Evolutionary conservation across 2,797 vertebrate genomes (phyloP), one percentile per base, ranked within the genome.

Genomic region (Lacerta agilis): DNA sequence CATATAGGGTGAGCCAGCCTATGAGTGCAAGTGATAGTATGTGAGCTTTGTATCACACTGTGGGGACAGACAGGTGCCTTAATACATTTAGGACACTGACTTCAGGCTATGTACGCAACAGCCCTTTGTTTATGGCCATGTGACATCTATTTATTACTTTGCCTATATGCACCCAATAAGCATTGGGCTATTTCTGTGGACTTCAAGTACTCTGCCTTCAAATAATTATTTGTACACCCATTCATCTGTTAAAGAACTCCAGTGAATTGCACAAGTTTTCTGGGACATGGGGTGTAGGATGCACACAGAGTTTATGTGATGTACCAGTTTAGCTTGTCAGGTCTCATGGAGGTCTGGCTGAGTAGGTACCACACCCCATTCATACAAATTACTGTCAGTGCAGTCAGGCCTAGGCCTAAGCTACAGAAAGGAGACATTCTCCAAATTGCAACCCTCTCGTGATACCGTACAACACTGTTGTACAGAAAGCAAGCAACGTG

Each of bases 401-500:
- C 20, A 69, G 41, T 27, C 29, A 79, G 36, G 10, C 36, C 38
- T 66, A 8, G 79, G 61, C 6, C 33, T 29, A 23, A 66, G 33
- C 58, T 66, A 38, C 8, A 82, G 71, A 33, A 45, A 38, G n/a
- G 13, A 86, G 23, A 38, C 8, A 71, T 86, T 89, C 17, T 27
- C n/a, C 23, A 72, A 67, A 69, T 3, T 82, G 66, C 66, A 82
- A 71, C 8, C 3, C 13, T n/a, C 15, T 27, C 13, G 11, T 45
- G 17, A 3, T 33, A 33, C 41, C 20, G 23, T 23, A 43, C 20
- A 76, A 25, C 9, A 4, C 33, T 36, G 71, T 25, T 77, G 8
- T 38, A 49, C 90, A 92, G 87, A 92, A 92, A 93, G 90, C 82
- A 89, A n/a, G 33, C 33, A 58, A 49, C 58, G n/a, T 75, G 55